phyloP scores from a whole-genome alignment of 1,140 invertebrate species.

The Drosophila mayri region DNA sequence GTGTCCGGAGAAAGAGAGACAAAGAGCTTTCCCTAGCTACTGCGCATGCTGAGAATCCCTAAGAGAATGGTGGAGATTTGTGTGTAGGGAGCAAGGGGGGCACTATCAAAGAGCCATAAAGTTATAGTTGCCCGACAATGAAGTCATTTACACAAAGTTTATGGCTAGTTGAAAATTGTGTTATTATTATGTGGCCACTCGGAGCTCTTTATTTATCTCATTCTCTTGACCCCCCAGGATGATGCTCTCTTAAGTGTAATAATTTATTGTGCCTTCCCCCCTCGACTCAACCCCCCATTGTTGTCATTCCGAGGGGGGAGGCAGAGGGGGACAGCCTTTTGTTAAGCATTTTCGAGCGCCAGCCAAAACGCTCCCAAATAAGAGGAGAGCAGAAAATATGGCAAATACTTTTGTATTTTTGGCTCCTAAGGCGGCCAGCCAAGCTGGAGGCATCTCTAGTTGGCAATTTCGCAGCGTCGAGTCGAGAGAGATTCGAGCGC shows the following conservation, averaged over 20 bases:
- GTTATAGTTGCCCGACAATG: constrained; percentile 47
- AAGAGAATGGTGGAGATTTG: constrained; percentile 35
- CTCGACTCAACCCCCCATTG: constrained; percentile 4
- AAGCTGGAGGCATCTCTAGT: constrained; percentile 54
- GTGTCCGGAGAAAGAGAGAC: constrained; percentile 2
- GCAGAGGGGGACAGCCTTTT: constrained; percentile 5
- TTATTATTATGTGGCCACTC: constrained; percentile 40
- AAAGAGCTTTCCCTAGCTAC: constrained; percentile 21
- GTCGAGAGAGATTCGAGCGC: constrained; percentile 57
- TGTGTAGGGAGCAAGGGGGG: background rate
- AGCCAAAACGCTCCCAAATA: constrained; percentile 49
- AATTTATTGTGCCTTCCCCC: constrained; percentile 39
- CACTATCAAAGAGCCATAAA: constrained; percentile 46
- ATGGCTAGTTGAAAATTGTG: constrained; percentile 46
- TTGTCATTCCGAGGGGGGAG: constrained; percentile 17
- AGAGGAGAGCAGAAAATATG: constrained; percentile 44
- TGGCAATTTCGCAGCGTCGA: constrained; percentile 55
- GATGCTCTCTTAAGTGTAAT: constrained; percentile 37
- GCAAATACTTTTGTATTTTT: constrained; percentile 39
- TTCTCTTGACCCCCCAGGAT: constrained; percentile 40
- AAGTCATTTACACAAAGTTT: constrained; percentile 51
- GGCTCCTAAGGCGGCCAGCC: constrained; percentile 47
- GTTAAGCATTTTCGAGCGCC: constrained; percentile 55
- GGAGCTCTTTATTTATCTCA: constrained; percentile 24
- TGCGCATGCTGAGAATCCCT: constrained; percentile 43